Conservation (phyloP, 2,113 vertebrate species). For the Colistium nudipinnis region DNA sequence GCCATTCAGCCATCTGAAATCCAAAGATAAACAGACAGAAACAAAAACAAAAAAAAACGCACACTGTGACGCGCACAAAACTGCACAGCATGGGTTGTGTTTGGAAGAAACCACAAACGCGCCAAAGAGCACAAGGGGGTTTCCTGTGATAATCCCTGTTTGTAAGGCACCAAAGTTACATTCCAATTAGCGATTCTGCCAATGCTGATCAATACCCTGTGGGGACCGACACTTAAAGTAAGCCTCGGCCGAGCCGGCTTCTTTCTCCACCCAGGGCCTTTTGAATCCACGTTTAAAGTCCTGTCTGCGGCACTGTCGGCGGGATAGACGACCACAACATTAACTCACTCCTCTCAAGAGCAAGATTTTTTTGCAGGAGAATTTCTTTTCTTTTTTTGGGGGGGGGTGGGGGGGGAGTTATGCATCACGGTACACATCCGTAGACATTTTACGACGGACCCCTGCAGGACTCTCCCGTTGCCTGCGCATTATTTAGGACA, state of each 20-base stretch:
- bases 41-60: conserved; percentile 9
- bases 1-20: conserved; percentile 54
- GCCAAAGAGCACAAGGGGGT: conserved; percentile 42
- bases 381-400: too few species aligned
- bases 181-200: conserved; percentile 34
- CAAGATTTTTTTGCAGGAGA: background rate
- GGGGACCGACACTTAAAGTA: conserved; percentile 31
- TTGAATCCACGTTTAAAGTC: conserved; percentile 19
- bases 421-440: background rate
- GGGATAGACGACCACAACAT: conserved; percentile 11
- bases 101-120: conserved; percentile 47
- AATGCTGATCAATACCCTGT: conserved; percentile 52
- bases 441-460: background rate
- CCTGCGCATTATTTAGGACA: too few species aligned
- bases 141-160: conserved; percentile 51
- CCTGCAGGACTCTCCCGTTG: too few species aligned
- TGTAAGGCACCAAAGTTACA: conserved; percentile 37
- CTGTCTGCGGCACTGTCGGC: conserved; percentile 11
- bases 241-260: conserved; percentile 15
- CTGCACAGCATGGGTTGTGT: conserved; percentile 25
- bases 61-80: conserved; percentile 35
- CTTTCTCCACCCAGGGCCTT: conserved; percentile 10
- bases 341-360: background rate
- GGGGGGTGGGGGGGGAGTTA: too few species aligned
- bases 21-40: conserved; percentile 40